Percentiles rank a stretch among this genome's conserved stretches.
phyloP scores from a whole-genome alignment of 30 jellyfish, hydroid and myxozoan species.

The Aurelia aurita complex sp. Pacific region DNA sequence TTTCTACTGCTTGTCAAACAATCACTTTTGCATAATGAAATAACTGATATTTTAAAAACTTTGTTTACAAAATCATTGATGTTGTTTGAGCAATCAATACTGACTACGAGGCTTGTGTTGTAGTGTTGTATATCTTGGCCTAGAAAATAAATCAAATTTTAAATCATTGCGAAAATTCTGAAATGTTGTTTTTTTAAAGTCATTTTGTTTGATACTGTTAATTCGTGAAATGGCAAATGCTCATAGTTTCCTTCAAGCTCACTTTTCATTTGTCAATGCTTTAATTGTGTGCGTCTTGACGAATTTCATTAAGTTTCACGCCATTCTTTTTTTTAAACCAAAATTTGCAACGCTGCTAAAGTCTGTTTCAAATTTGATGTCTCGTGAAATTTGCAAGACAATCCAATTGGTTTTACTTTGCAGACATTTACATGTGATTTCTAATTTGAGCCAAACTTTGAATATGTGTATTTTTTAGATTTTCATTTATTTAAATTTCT shows the following conservation, averaged over 20 bases:
- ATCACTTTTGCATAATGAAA: conserved; percentile 5
- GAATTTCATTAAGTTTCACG: too few species aligned
- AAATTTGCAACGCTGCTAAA: too few species aligned
- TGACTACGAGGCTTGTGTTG: background rate
- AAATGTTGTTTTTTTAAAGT: background rate
- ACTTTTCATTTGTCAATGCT: too few species aligned
- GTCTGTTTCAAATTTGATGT: too few species aligned
- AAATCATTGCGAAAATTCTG: background rate
- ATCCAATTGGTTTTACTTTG: too few species aligned
- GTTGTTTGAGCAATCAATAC: background rate
- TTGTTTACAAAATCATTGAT: background rate
- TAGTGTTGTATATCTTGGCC: background rate
- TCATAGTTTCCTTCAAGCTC: background rate
- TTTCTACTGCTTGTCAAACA: background rate
- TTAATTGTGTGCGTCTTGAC: too few species aligned
- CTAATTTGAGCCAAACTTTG: too few species aligned
- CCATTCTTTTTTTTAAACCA: too few species aligned
- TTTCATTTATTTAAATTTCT: too few species aligned
- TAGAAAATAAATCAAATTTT: background rate
- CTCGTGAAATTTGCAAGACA: too few species aligned
- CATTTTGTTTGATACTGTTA: background rate
- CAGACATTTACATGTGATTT: too few species aligned
- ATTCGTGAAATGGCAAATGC: background rate
- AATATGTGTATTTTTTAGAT: too few species aligned
- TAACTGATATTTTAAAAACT: background rate